phyloP scores from a whole-genome alignment of 2,888 invertebrate genomes.

The Melieria crassipennis region DNA sequence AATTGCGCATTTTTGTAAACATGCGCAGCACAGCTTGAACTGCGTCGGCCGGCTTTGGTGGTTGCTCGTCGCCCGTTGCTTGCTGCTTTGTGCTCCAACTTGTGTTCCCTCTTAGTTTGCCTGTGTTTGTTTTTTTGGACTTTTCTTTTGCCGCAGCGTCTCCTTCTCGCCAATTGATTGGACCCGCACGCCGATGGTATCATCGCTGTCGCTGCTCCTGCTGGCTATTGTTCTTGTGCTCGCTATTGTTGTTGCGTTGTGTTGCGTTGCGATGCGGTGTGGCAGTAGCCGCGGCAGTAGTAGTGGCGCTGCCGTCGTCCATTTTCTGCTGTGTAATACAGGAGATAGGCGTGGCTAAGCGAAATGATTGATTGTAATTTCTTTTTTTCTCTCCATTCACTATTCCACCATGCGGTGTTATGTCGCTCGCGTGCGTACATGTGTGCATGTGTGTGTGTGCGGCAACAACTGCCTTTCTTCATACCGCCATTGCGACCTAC shows the following conservation, averaged over 20 bases:
- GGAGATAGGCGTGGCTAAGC: conserved; percentile 64
- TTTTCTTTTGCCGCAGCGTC: conserved; percentile 15
- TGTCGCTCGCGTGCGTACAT: conserved; percentile 7
- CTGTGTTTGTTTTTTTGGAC: background rate
- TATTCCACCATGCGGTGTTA: conserved; percentile 1
- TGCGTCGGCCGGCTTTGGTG: conserved; percentile 14
- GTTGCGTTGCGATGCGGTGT: conserved; percentile 21
- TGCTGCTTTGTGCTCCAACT: conserved; percentile 16
- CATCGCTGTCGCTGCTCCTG: background rate
- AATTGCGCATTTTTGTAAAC: conserved; percentile 54
- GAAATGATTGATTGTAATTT: conserved; percentile 62
- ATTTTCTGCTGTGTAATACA: conserved; percentile 63
- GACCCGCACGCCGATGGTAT: conserved; percentile 1
- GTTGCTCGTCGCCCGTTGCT: conserved; percentile 7
- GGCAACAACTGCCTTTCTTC: background rate
- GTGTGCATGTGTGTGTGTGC: conserved; percentile 12
- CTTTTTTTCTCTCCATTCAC: conserved; percentile 7
- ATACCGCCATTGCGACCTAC: too few species aligned
- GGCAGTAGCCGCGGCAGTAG: conserved; percentile 15
- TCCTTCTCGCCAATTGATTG: conserved; percentile 35
- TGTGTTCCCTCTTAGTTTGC: conserved; percentile 22
- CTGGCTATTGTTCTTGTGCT: background rate
- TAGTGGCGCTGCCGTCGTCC: conserved; percentile 47
- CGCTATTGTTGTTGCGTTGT: background rate
- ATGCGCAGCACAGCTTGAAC: conserved; percentile 55